Percentiles rank a stretch among this genome's conserved stretches.
phyloP scores from a whole-genome alignment of 2,113 vertebrate species.

The Eleginops maclovinus region DNA sequence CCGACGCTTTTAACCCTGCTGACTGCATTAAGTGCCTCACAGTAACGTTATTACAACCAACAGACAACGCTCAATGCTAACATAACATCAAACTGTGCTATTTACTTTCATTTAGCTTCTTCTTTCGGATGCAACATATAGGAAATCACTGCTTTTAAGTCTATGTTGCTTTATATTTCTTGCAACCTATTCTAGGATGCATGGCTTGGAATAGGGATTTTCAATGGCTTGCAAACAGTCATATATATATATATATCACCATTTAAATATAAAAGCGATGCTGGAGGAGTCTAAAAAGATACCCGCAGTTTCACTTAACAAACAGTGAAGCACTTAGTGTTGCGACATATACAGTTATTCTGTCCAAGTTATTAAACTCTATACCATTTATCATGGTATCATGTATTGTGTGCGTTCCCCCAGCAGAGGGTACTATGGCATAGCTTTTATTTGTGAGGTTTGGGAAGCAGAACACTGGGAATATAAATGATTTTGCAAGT shows the following conservation, averaged over 20 bases:
- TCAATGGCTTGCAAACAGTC: too few relatives aligned
- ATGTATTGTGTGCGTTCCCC: neutral
- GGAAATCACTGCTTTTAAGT: neutral
- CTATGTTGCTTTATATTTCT: neutral
- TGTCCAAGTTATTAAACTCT: neutral
- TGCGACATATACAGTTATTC: neutral
- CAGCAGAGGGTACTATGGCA: conserved; percentile 67
- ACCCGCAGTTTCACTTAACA: neutral
- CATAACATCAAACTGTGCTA: neutral
- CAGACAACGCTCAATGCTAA: neutral
- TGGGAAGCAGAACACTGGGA: neutral
- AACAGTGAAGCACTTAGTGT: neutral
- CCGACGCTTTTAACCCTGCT: neutral
- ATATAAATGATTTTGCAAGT: neutral
- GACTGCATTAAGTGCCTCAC: neutral
- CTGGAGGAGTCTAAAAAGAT: neutral
- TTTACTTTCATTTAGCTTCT: neutral
- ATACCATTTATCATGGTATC: neutral
- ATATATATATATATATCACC: too few relatives aligned
- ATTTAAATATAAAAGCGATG: neutral
- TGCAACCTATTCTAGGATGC: neutral
- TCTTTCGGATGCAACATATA: neutral
- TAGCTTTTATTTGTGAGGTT: neutral
- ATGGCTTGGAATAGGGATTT: neutral
- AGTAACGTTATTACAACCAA: too few relatives aligned